These are phyloP conservation scores for Pseudococcus jackbeardsleyi DNA, from an alignment of 2,888 invertebrate species.

Conservation along the genomic window DNA sequence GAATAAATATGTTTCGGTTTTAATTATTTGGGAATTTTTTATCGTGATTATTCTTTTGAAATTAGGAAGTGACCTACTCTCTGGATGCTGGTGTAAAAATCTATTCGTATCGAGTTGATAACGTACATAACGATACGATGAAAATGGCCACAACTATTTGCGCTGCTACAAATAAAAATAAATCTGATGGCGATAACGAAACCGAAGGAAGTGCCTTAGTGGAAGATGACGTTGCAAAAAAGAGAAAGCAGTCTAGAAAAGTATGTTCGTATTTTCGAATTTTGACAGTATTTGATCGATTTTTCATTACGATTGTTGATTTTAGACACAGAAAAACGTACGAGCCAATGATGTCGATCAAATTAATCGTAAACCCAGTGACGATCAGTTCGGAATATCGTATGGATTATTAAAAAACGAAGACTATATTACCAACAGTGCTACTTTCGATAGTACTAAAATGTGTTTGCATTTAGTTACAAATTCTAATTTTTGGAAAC, in stretches of 20 bases:
- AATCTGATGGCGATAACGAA: not conserved
- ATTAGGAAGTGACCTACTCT: constrained; percentile 78
- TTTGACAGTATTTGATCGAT: not conserved
- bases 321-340: constrained; percentile 8
- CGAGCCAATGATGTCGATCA: not conserved
- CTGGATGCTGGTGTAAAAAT: constrained; percentile 91
- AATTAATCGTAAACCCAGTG: not conserved
- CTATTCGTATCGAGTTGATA: constrained; percentile 87
- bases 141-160: constrained; percentile 56
- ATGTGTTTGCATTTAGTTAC: constrained; percentile 31
- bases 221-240: not conserved
- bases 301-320: not conserved
- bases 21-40: too few relatives aligned
- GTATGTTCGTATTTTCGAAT: not conserved
- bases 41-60: not conserved
- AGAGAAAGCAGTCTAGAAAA: not conserved
- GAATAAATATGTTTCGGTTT: too few relatives aligned
- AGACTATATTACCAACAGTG: constrained; percentile 32
- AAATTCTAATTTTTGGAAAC: constrained; percentile 29
- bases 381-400: not conserved
- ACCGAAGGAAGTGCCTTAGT: not conserved
- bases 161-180: not conserved
- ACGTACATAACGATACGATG: constrained; percentile 59
- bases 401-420: constrained; percentile 11
- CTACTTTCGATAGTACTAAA: constrained; percentile 42